phyloP scores from a whole-genome alignment of 2,797 vertebrate genomes.

The Masticophis lateralis region DNA sequence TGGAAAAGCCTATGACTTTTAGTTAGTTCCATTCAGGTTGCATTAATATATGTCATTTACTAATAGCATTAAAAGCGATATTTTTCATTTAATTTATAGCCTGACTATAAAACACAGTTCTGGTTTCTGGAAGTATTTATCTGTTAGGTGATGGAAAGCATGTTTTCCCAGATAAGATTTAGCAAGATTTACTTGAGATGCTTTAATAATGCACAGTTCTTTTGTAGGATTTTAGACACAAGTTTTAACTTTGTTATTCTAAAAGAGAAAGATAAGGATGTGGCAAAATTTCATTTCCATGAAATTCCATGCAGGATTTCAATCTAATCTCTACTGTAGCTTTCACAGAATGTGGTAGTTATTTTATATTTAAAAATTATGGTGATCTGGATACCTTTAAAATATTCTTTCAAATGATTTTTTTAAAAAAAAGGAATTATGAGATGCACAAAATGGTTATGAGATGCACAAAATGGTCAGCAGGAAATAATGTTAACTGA shows the following conservation, averaged over 20 bases:
- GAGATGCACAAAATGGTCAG: conserved; percentile 24
- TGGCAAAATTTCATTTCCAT: not conserved
- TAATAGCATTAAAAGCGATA: not conserved
- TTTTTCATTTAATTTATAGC: not conserved
- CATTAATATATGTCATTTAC: not conserved
- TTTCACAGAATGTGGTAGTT: not conserved
- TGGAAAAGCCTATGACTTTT: not conserved
- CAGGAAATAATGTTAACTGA: conserved; percentile 31
- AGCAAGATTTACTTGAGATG: not conserved
- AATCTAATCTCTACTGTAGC: not conserved
- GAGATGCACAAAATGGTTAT: conserved; percentile 15
- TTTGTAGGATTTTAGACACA: not conserved
- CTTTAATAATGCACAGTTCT: not conserved
- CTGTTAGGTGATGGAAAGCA: not conserved
- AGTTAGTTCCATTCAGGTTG: not conserved
- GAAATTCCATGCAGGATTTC: not conserved
- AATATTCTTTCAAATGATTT: not conserved
- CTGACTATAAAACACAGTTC: not conserved
- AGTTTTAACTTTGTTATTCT: not conserved
- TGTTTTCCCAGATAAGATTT: not conserved
- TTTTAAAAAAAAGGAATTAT: conserved; percentile 5
- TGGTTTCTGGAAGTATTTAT: not conserved
- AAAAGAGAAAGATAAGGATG: not conserved
- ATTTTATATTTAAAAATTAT: not conserved
- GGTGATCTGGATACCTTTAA: not conserved